phyloP scores from a whole-genome alignment of 2,113 vertebrate species.

The Madoqua kirkii region DNA sequence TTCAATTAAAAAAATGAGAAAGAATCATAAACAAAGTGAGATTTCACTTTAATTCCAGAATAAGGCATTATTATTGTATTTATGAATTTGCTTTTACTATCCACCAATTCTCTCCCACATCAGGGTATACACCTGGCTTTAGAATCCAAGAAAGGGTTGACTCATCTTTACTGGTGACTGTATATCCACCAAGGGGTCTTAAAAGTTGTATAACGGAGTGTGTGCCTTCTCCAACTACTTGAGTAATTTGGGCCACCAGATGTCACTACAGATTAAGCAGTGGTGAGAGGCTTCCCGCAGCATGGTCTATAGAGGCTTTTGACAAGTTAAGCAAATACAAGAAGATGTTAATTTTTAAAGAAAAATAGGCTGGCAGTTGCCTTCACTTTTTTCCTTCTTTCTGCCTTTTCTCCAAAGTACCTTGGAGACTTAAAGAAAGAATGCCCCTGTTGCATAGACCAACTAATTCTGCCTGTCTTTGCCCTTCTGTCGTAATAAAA shows the following conservation, averaged over 20 bases:
- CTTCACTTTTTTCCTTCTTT: not conserved
- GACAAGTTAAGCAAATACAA: slow-evolving; percentile 42
- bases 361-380: slow-evolving; percentile 11
- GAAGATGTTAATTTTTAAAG: slow-evolving; percentile 15
- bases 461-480: slow-evolving; percentile 29
- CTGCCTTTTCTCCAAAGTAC: not conserved
- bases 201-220: not conserved
- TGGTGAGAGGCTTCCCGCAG: not conserved
- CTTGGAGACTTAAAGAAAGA: slow-evolving; percentile 40
- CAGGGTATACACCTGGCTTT: not conserved
- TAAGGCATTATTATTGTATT: not conserved
- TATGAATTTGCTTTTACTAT: not conserved
- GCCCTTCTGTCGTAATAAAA: slow-evolving; percentile 55
- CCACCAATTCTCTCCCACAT: not conserved
- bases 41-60: not conserved
- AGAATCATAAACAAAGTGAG: not conserved
- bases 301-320: not conserved
- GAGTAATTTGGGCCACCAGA: slow-evolving; percentile 79
- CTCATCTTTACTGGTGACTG: not conserved
- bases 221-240: not conserved
- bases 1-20: not conserved
- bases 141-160: not conserved
- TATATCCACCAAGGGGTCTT: not conserved
- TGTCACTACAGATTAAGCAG: slow-evolving; percentile 86
- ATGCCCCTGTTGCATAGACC: slow-evolving; percentile 28